Evolutionary conservation across 2,113 vertebrate genomes (phyloP).

Genomic region (Phyllopteryx taeniolatus): DNA sequence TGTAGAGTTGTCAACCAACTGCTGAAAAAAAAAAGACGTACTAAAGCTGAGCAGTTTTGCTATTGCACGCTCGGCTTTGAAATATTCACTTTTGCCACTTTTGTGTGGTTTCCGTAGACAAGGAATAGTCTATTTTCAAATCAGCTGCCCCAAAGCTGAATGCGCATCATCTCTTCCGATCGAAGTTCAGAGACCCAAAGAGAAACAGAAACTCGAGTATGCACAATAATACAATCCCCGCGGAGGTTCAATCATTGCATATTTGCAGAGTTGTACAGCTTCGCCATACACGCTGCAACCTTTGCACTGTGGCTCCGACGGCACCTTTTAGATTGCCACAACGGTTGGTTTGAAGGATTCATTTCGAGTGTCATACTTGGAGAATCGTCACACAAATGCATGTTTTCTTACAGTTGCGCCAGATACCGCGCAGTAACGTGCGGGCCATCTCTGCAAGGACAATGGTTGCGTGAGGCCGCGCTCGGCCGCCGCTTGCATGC

Average conservation of each 20-base stretch:
- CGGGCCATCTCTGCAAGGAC: slow-evolving; percentile 27
- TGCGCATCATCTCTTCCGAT: slow-evolving; percentile 17
- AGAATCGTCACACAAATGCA: background rate
- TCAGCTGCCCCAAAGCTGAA: background rate
- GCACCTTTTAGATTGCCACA: background rate
- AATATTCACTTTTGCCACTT: background rate
- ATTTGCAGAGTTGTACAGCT: slow-evolving; percentile 3
- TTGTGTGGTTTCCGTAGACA: too few species aligned
- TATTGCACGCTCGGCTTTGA: background rate
- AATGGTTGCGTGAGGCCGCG: slow-evolving; percentile 44
- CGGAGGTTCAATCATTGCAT: slow-evolving; percentile 6
- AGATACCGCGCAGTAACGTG: slow-evolving; percentile 26
- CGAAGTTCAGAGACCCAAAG: slow-evolving; percentile 17
- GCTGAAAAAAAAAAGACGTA: background rate
- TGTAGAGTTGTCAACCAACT: too few species aligned
- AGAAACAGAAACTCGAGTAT: slow-evolving; percentile 9
- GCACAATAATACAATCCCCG: slow-evolving; percentile 2
- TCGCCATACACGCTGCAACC: background rate
- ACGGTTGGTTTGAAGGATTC: background rate
- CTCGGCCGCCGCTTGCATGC: slow-evolving; percentile 42
- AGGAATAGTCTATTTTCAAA: too few species aligned
- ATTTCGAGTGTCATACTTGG: background rate
- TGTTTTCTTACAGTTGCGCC: slow-evolving; percentile 8
- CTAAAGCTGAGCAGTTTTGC: too few species aligned
- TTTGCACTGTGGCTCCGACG: slow-evolving; percentile 2